Conservation (phyloP, 37 sponge, comb jelly and placozoan species). For the Ianthella basta region DNA sequence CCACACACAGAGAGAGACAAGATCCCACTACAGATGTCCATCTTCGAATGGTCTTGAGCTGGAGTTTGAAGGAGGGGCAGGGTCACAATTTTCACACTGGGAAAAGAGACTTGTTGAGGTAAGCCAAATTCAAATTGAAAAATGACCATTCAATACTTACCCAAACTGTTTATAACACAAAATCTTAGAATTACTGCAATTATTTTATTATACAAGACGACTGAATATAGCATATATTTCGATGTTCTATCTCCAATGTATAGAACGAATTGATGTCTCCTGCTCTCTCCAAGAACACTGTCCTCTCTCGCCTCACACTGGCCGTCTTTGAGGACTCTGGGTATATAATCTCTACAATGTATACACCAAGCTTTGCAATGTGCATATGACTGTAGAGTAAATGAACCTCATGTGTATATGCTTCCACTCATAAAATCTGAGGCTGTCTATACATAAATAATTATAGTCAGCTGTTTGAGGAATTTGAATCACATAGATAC, state of each 20-base stretch:
- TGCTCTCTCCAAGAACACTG: background rate
- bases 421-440: no score
- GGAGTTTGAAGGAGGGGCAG: background rate
- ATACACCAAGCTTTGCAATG: background rate
- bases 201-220: no score
- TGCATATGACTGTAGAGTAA: background rate
- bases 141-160: no score
- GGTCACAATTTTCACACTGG: background rate
- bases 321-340: background rate
- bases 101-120: conserved; percentile 4
- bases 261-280: background rate
- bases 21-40: background rate
- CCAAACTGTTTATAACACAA: no score
- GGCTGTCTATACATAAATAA: no score
- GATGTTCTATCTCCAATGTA: background rate
- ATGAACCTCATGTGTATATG: no score
- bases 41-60: background rate
- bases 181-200: no score
- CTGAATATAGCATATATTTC: no score
- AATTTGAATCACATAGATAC: no score
- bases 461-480: no score
- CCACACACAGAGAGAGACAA: background rate
- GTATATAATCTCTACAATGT: no score
- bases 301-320: background rate
- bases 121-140: background rate